phyloP scores from a whole-genome alignment of 2,888 invertebrate genomes.

The Branchellion lobata region DNA sequence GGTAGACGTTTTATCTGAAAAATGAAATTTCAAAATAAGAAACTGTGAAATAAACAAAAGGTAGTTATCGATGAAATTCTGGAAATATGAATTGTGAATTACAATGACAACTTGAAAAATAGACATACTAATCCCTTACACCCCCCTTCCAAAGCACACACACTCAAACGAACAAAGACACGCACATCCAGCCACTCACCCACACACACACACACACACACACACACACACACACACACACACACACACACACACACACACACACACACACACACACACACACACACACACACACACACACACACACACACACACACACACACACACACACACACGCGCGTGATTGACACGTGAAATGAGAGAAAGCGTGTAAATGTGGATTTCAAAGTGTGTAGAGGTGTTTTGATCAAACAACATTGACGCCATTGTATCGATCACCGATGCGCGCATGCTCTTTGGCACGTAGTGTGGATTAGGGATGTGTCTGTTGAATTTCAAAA shows the following conservation, averaged over 20 bases:
- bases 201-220: constrained; percentile 30
- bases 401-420: background rate
- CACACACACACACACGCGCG: constrained; percentile 13
- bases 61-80: too few relatives aligned
- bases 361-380: background rate
- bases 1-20: too few relatives aligned
- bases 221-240: constrained; percentile 32
- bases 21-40: too few relatives aligned
- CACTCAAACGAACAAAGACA: background rate
- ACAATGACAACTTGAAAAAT: too few relatives aligned
- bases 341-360: background rate
- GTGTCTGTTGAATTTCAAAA: too few relatives aligned
- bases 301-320: constrained; percentile 37
- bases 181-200: background rate
- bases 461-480: constrained; percentile 36
- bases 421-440: constrained; percentile 1
- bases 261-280: constrained; percentile 18
- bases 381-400: background rate
- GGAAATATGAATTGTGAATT: too few relatives aligned
- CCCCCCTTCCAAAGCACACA: background rate
- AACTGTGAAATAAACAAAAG: too few relatives aligned
- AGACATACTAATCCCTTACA: too few relatives aligned
- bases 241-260: constrained; percentile 24
- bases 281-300: constrained; percentile 30
- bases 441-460: background rate